A percentile compares a stretch with the other conserved stretches of the same genome.
Conservation (phyloP, 2,888 invertebrate genomes). For the Rotaria magnacalcarata region DNA sequence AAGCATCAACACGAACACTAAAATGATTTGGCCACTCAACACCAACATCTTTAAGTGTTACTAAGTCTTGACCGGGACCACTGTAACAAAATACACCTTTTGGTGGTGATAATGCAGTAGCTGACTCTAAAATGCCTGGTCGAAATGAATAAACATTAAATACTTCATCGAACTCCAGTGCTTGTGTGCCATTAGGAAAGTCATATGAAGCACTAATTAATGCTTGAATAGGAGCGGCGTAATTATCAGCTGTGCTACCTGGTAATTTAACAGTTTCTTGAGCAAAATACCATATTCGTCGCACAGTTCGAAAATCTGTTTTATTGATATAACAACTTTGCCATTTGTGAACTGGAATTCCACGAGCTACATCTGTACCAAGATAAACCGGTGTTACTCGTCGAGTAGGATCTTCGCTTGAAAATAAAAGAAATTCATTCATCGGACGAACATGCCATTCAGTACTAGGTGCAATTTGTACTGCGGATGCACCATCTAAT, state of each 20-base stretch:
- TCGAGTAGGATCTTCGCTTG: background rate
- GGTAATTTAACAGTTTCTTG: background rate
- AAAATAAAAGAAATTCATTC: background rate
- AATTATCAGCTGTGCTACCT: background rate
- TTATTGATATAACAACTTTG: background rate
- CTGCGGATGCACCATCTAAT: slow-evolving; percentile 1
- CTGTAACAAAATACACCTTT: background rate
- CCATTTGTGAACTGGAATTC: background rate
- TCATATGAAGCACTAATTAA: background rate
- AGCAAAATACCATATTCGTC: background rate
- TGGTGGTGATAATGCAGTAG: background rate
- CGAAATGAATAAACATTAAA: background rate
- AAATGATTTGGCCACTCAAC: slow-evolving; percentile 5
- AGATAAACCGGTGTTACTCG: background rate
- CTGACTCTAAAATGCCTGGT: background rate
- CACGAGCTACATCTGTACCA: background rate
- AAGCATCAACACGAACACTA: slow-evolving; percentile 23
- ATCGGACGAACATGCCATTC: background rate
- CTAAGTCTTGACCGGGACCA: background rate
- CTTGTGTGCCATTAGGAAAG: background rate
- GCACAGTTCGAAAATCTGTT: background rate
- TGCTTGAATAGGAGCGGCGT: background rate
- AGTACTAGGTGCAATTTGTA: background rate
- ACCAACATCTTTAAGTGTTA: background rate
- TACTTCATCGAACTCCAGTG: background rate